phyloP scores from a whole-genome alignment of 2,888 invertebrate species.

The Alloscopus bannaensis region DNA sequence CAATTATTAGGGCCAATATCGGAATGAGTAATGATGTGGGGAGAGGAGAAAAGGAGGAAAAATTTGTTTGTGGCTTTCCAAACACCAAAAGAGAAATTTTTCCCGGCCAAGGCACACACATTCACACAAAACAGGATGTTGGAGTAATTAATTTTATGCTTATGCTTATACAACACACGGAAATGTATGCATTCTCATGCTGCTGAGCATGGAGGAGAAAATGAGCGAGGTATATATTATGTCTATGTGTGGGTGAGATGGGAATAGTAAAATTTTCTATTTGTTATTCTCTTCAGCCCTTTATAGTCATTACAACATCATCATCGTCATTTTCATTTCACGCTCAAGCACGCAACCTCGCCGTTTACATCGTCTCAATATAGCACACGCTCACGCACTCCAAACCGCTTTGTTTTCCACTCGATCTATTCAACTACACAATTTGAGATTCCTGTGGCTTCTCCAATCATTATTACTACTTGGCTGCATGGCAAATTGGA shows the following conservation, averaged over 20 bases:
- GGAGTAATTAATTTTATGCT: slow-evolving; percentile 49
- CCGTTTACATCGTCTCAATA: neutral
- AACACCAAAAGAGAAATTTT: too few species aligned
- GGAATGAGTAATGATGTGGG: neutral
- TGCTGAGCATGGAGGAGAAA: neutral
- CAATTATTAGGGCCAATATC: too few species aligned
- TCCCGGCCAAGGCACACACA: slow-evolving; percentile 38
- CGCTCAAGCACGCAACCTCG: slow-evolving; percentile 15
- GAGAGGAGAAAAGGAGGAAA: neutral
- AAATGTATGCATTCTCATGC: too few species aligned
- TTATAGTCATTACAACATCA: neutral
- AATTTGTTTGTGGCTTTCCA: neutral
- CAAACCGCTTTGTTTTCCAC: neutral
- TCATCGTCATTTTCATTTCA: neutral
- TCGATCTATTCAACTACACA: neutral
- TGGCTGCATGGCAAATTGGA: neutral
- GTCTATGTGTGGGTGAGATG: neutral
- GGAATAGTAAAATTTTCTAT: neutral
- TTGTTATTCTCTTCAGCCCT: neutral
- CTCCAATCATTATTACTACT: neutral
- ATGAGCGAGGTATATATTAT: neutral
- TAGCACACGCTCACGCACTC: neutral
- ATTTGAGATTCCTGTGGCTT: slow-evolving; percentile 30
- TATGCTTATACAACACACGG: too few species aligned
- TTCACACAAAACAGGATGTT: slow-evolving; percentile 26